Evolutionary conservation across 1,140 invertebrate genomes (phyloP), one percentile per base, ranked within the genome.

Genomic region (Meloidogyne hapla): DNA sequence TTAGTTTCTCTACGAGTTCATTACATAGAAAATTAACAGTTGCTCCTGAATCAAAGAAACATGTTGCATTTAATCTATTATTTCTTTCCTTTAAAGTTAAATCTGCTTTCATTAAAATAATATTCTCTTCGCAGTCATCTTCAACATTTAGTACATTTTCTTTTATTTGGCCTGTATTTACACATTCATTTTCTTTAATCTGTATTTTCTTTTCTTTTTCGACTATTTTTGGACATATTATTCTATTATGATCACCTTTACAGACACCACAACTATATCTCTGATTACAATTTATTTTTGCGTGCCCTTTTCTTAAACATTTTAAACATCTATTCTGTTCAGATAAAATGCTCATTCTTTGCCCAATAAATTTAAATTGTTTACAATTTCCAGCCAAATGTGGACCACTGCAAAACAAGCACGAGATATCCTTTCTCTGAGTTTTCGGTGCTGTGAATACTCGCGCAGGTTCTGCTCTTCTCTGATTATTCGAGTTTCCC

Each of bases 271-370:
- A 66, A 66, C 65, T 66, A 18, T 38, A 33, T n/a, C 1, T 66
- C 40, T 13, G 0, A 18, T 38, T 26, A 21, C 65, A 66, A 6
- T 66, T 38, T 38, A 38, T 15, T n/a, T 26, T 38, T 6, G 26
- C 40, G n/a, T 66, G 65, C 4, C 65, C 65, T 66, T 38, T 66
- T 4, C 65, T 26, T 21, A 66, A 38, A 23, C 65, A 66, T 15
- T n/a, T 15, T 18, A 23, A 66, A 4, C 65, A 66, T 23, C 65
- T 66, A 15, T 66, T 21, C 21, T 66, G 65, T 21, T 66, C 65
- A 15, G 65, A 15, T 15, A 66, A n/a, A 18, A 66, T 0, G 28
- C 40, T 66, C 1, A 38, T 66, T 8, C 65, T 15, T 2, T 33
- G 28, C 15, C 40, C 26, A 9, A 66, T 38, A 38, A 26, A 33